phyloP scores from a whole-genome alignment of 2,797 vertebrate species.

The Poeciliopsis paucimaculata region DNA sequence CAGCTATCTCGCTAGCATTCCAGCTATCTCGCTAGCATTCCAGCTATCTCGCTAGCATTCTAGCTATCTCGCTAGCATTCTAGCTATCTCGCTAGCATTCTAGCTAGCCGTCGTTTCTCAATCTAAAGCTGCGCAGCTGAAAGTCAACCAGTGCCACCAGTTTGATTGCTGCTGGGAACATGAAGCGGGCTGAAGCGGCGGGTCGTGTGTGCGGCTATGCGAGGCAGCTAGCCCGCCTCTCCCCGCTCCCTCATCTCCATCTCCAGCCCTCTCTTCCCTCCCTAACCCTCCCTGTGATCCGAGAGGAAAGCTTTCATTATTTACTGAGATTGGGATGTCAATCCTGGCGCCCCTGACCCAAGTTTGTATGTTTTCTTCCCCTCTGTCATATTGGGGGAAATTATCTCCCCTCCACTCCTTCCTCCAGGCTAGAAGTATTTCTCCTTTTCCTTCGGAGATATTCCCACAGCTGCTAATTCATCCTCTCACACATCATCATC shows the following conservation, averaged over 20 bases:
- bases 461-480: constrained; percentile 43
- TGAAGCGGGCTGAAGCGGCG: constrained; percentile 9
- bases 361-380: constrained; percentile 64
- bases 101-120: too few relatives aligned
- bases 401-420: constrained; percentile 67
- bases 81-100: too few relatives aligned
- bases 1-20: too few relatives aligned
- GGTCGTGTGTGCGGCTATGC: constrained; percentile 20
- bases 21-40: too few relatives aligned
- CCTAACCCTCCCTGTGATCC: constrained; percentile 63
- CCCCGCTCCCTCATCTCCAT: constrained; percentile 39
- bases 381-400: constrained; percentile 73
- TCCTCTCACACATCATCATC: constrained; percentile 45
- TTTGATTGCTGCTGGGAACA: constrained; percentile 1
- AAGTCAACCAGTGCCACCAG: neutral
- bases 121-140: neutral
- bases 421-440: constrained; percentile 72
- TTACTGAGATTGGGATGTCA: constrained; percentile 82
- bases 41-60: too few relatives aligned
- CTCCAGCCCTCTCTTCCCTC: constrained; percentile 47
- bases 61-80: too few relatives aligned
- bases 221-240: constrained; percentile 31
- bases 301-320: constrained; percentile 82
- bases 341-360: constrained; percentile 76
- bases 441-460: constrained; percentile 39